phyloP scores from a whole-genome alignment of 2,888 invertebrate species.

The Ecdyonurus torrentis region DNA sequence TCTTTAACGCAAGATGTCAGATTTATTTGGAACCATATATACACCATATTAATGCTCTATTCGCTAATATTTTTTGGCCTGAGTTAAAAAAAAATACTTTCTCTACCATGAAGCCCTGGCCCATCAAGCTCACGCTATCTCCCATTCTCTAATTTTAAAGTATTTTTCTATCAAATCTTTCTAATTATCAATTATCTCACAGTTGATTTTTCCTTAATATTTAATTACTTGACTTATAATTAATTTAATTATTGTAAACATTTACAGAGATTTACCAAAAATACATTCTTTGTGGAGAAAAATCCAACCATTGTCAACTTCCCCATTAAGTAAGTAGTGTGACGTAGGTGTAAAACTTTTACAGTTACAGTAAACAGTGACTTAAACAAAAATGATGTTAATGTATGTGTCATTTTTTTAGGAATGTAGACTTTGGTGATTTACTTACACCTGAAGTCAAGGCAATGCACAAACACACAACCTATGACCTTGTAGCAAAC shows the following conservation, averaged over 20 bases:
- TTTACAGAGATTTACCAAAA: constrained; percentile 81
- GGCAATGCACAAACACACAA: constrained; percentile 60
- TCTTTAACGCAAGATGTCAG: too few relatives aligned
- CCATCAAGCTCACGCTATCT: too few relatives aligned
- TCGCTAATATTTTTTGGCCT: too few relatives aligned
- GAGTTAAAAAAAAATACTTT: too few relatives aligned
- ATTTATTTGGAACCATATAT: too few relatives aligned
- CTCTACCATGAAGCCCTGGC: too few relatives aligned
- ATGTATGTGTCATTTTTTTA: constrained; percentile 26
- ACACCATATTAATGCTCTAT: too few relatives aligned
- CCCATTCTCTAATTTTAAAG: too few relatives aligned
- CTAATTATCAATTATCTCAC: too few relatives aligned
- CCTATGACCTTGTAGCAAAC: constrained; percentile 95
- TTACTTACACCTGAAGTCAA: constrained; percentile 74
- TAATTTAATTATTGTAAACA: constrained; percentile 9
- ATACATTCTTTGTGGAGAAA: constrained; percentile 97
- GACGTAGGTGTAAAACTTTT: neutral
- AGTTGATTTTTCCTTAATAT: neutral
- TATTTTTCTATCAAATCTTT: too few relatives aligned
- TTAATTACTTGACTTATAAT: neutral
- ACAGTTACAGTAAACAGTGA: neutral
- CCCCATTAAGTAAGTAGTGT: constrained; percentile 77
- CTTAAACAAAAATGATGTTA: neutral
- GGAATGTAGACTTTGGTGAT: constrained; percentile 94
- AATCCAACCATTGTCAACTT: constrained; percentile 99